Evolutionary conservation across 2,113 vertebrate genomes (phyloP), one percentile per base, ranked within the genome.

Genomic region (Mugil cephalus): DNA sequence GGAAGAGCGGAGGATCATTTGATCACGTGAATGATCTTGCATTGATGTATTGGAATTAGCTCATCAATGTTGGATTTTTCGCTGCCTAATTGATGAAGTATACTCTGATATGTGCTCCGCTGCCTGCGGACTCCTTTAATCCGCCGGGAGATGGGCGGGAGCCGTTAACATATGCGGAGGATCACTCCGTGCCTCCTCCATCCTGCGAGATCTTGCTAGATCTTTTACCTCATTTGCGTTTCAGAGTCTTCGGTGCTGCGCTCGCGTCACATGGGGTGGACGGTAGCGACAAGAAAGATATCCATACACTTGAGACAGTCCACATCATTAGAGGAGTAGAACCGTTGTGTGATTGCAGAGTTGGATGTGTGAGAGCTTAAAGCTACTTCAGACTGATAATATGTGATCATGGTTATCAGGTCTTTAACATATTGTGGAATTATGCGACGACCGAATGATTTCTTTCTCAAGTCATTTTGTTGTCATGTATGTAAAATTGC

Each of bases 131-230:
- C 53, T 58, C 18, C 30, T 56, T 79, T 40, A n/a, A 35, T 30
- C 56, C 52, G 38, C 39, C 36, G n/a, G n/a, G n/a, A 64, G 52
- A 63, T 46, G 53, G 60, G 34, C 35, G 42, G 21, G 30, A 78
- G 48, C 72, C 58, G 47, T 56, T 67, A 38, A 53, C 24, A 74
- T 52, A 47, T 61, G 54, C 48, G 15, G 53, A 66, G 40, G 43
- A 56, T 52, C 61, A 67, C 11, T 38, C 30, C 40, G 11, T 42
- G 14, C 12, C 48, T 12, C 15, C 34, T 35, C 58, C 52, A 50
- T 69, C 60, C 38, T 9, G 19, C 14, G 8, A 66, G 19, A 51
- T 69, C 11, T 0, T 12, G 6, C 30, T 14, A 17, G n/a, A 61
- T 39, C 52, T 34, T 43, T 38, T n/a, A 11, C 13, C 55, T 59